Evolutionary conservation across 2,888 invertebrate genomes (phyloP), one percentile per base, ranked within the genome.

Genomic region (Pherbina coryleti): DNA sequence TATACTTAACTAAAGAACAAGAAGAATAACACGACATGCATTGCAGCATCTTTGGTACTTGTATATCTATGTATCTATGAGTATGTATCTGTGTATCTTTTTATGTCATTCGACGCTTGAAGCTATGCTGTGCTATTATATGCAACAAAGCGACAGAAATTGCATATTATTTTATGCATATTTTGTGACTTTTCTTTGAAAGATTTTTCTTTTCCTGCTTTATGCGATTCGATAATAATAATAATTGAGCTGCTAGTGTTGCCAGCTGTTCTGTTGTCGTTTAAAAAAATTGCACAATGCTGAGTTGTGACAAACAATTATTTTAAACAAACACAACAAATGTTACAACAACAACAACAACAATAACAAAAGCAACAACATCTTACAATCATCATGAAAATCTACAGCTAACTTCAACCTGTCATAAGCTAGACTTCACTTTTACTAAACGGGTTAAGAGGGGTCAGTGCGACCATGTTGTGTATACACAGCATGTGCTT

Each of bases 381-480:
- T 44, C n/a, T 31, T 9, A 55, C 55, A 31, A 51, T 19, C 53
- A 25, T 34, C 34, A 28, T 31, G 22, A 11, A 34, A 66, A 66
- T 34, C 28, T 34, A 55, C 19, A n/a, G 55, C 22, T 49, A 3
- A 19, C 25, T 73, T 73, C 34, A 73, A 62, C 74, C 74, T 74
- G 74, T 28, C 37, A 64, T 74, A 74, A 62, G 62, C 64, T 51
- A 22, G 25, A 5, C 19, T 69, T 31, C 64, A 64, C n/a, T 31
- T 44, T 34, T 34, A 66, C 66, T n/a, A 34, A 31, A 57, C 25
- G 71, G 53, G 55, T 25, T 28, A 37, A 55, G 28, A 34, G 31
- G 31, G 28, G 28, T 22, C 70, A 55, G 53, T 53, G 19, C 5
- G 25, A 71, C 17, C 62, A 62, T 62, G 25, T 28, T 62, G 22